Evolutionary conservation across 2,888 invertebrate genomes (phyloP), one percentile per base, ranked within the genome.

Genomic region (Drosophila monieri): DNA sequence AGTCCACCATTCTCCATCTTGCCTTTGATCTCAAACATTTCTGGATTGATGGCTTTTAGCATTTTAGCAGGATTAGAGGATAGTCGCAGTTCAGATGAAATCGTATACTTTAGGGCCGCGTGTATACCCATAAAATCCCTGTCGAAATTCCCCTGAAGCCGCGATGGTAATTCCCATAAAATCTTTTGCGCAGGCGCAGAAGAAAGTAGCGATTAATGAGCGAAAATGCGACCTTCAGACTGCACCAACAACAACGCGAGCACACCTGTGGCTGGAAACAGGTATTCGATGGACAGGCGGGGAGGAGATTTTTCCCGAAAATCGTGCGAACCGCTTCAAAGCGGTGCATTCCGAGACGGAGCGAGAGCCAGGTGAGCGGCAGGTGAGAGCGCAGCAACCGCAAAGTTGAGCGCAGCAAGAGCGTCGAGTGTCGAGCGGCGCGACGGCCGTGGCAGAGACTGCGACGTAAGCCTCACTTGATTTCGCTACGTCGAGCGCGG

Each of bases 131-230:
- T 32, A 35, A 32, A 46, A 44, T 30, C 25, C 46, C 60, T 23
- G 23, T 23, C 41, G 46, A 75, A 80, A 65, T 86, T 76, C 84
- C 41, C 27, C 39, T 25, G 80, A 79, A 77, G 23, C 48, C 53
- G 43, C 51, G 52, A 41, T 48, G 48, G 62, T 56, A 51, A 54
- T 53, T 72, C 56, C 41, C 66, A 62, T 55, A 48, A 56, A 76
- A 66, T 53, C 49, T 46, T 35, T 54, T 41, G 55, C 73, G 68
- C 72, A 79, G 77, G 68, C 86, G 74, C 72, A 58, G 83, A 86
- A 77, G 83, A 83, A 87, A 85, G 88, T 81, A 70, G 68, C 73
- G 73, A 87, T 78, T 87, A 83, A 83, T 87, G 88, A 79, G 79
- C 77, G 81, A 87, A 87, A 87, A 61, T 74, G 69, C 74, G 83